Base-by-base conservation (phyloP, 2,797 vertebrate species). In the Glossophaga mutica region DNA sequence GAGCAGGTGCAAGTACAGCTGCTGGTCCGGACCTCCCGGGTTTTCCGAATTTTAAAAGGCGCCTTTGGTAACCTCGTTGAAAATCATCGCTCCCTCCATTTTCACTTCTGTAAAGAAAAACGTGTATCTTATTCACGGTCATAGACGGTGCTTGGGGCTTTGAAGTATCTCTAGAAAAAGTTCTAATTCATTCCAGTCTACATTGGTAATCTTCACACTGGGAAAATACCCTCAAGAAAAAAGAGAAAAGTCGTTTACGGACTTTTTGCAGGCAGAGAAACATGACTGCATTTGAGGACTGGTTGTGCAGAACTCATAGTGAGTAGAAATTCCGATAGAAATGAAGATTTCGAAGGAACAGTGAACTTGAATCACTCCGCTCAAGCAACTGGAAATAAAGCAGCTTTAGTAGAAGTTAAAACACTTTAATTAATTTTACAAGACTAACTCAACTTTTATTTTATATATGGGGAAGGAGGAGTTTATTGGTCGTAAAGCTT, bases 351-450 rank as follows among this genome's bases (percentile, higher is more conserved):
- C 81, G 70, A 84, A 94, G 37, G 46, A 81, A 68, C 84, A 77
- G 62, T 74, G 29, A 96, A 73, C 39, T 84, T 76, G 84, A 92
- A 46, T 46, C 34, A 48, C 37, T 90, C 94, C 87, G 24, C 10
- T 29, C 11, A 52, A 71, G 18, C n/a, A 50, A 73, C 84, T 84
- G 74, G 44, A 26, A 88, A 50, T 52, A 37, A n/a, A 70, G 39
- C 22, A 79, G 11, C 39, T 92, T 88, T 83, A 44, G 21, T 21
- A 62, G 32, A 86, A 90, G 24, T 85, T 67, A 62, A 93, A 83
- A 81, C 29, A 32, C 82, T 94, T 93, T 65, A 77, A 82, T 96
- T 91, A 68, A 95, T 93, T 93, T 93, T 37, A 32, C 68, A 87
- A 94, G 48, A 87, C 22, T 14, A 78, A 87, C 18, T 73, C 65